phyloP scores from a whole-genome alignment of 2,797 vertebrate species.

The Acomys russatus region DNA sequence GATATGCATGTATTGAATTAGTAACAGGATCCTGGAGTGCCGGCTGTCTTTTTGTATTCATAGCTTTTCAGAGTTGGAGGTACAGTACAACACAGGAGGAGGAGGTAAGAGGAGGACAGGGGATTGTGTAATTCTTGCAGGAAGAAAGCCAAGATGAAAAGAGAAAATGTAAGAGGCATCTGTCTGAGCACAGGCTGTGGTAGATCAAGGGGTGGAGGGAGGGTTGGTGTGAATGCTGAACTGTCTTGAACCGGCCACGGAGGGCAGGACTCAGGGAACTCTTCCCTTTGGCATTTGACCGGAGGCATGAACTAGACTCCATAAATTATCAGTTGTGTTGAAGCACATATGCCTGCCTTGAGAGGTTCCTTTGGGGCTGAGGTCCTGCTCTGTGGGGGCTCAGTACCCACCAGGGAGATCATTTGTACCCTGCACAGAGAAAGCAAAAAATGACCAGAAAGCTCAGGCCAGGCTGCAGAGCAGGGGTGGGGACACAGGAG shows the following conservation, averaged over 20 bases:
- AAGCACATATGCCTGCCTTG: slow-evolving; percentile 38
- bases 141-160: slow-evolving; percentile 90
- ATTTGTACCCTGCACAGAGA: too few species aligned
- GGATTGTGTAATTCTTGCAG: slow-evolving; percentile 90
- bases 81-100: slow-evolving; percentile 71
- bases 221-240: slow-evolving; percentile 65
- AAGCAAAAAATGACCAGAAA: not conserved
- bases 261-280: slow-evolving; percentile 14
- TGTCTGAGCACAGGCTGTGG: slow-evolving; percentile 86
- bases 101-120: slow-evolving; percentile 74
- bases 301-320: slow-evolving; percentile 64
- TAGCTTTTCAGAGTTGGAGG: slow-evolving; percentile 77
- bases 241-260: slow-evolving; percentile 70
- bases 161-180: slow-evolving; percentile 87
- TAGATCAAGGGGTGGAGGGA: slow-evolving; percentile 3
- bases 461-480: not conserved
- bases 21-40: slow-evolving; percentile 79
- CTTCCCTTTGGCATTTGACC: slow-evolving; percentile 67
- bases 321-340: slow-evolving; percentile 5
- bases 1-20: slow-evolving; percentile 77
- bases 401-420: not conserved
- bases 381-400: too few species aligned
- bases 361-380: not conserved
- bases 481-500: accelerated
- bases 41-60: slow-evolving; percentile 83